Evolutionary conservation across 2,113 vertebrate species (phyloP), one percentile per base, ranked within the genome.

Genomic region (Crotalus tigris): DNA sequence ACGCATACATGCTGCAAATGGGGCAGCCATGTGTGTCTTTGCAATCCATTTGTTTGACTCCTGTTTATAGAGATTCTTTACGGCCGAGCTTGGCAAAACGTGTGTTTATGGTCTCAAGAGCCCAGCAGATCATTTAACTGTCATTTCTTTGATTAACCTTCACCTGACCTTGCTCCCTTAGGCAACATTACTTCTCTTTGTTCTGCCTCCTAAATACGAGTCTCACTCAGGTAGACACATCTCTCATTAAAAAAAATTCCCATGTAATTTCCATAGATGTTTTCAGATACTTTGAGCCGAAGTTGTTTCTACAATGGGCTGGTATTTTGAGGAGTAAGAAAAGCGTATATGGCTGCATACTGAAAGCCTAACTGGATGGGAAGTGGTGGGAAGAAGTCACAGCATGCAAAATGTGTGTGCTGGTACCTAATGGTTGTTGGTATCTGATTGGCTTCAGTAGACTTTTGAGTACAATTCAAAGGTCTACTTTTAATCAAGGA

Each of bases 121-220:
- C 95, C 12, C 29, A 94, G 95, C 96, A 96, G 97, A 96, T 96
- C 95, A 97, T 96, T 93, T 90, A 96, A 96, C 95, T 96, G 96
- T 97, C 97, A 97, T 97, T 98, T 98, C 97, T 98, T 96, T 96
- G 96, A 98, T 98, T 98, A 98, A 98, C 97, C 98, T 98, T 90
- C 95, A 39, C 95, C 96, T 96, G 97, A 97, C 97, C 97, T 96
- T 91, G 86, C 94, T 95, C 94, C 96, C 96, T 64, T 2, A 88
- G 98, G 97, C 96, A 26, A 94, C 96, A 95, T 51, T 93, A 23
- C 29, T 88, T 92, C 94, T 96, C 94, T 92, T 95, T 92, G 92
- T 92, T 96, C 96, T 97, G 96, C 92, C 93, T 5, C 94, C 91
- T 9, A 1, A 93, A 94, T 49, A 26, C 39, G 91, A 2, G 0